phyloP scores from a whole-genome alignment of 23 tunicate species.

The Halocynthia aurantium region DNA sequence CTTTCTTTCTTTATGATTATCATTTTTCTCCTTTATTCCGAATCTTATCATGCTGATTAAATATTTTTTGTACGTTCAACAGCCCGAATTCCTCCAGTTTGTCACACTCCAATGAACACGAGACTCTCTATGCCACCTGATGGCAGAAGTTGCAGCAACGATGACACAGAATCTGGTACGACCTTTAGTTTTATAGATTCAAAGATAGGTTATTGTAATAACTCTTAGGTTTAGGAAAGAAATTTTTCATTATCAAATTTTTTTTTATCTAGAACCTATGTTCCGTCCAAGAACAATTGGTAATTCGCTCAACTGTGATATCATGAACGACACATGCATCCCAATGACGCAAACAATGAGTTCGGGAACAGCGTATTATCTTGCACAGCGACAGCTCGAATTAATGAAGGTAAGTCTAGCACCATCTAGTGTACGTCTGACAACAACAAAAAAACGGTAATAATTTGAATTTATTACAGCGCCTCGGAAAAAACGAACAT shows the following conservation, averaged over 20 bases:
- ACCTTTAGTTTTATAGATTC: background rate
- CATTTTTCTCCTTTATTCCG: no score
- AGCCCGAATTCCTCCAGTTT: conserved; percentile 6
- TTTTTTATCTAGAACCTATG: conserved; percentile 7
- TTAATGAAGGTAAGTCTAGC: conserved; percentile 48
- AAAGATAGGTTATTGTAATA: background rate
- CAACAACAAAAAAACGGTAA: background rate
- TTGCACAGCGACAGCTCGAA: conserved; percentile 83
- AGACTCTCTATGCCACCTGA: conserved; percentile 82
- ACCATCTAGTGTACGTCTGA: background rate
- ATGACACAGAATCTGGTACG: conserved; percentile 31
- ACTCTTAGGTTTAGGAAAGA: background rate
- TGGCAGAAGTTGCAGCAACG: conserved; percentile 81
- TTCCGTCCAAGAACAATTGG: conserved; percentile 54
- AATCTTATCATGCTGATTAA: background rate
- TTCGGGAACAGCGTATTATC: conserved; percentile 60
- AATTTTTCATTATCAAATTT: background rate
- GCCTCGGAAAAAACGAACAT: conserved; percentile 26
- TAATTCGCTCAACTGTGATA: conserved; percentile 15
- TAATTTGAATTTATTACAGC: conserved; percentile 10
- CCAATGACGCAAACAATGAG: conserved; percentile 37
- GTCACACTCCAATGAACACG: conserved; percentile 14
- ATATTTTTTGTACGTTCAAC: background rate
- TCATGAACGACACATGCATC: conserved; percentile 11
- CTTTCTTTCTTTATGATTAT: no score